These are phyloP conservation scores for Erpornis zantholeuca DNA, from an alignment of 2,113 vertebrate genomes.

Conservation along the genomic window DNA sequence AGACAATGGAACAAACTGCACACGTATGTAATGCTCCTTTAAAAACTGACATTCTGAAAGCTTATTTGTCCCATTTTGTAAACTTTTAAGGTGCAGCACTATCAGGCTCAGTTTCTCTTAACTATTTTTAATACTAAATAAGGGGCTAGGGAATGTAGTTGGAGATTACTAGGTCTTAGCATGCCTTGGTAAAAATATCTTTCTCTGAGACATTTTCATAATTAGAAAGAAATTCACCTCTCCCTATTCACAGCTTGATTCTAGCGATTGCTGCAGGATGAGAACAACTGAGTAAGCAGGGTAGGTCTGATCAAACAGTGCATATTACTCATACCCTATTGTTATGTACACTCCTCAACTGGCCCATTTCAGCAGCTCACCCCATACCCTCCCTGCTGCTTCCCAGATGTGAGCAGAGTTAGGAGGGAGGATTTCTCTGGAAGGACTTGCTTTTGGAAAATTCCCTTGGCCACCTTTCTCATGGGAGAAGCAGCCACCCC, in stretches of 20 bases:
- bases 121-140: constrained; percentile 25
- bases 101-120: not conserved
- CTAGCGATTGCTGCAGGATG: constrained; percentile 3
- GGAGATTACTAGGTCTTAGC: not conserved
- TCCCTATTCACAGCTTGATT: not conserved
- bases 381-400: not conserved
- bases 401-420: not conserved
- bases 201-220: constrained; percentile 24
- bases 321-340: not conserved
- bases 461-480: not conserved
- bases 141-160: not conserved
- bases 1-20: constrained; percentile 84
- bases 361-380: not conserved
- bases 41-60: not conserved
- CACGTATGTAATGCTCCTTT: constrained; percentile 78
- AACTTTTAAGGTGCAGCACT: not conserved
- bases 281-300: not conserved
- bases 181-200: constrained; percentile 33
- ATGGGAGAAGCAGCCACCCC: not conserved
- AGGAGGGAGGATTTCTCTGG: not conserved
- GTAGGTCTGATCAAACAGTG: not conserved
- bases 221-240: constrained; percentile 37
- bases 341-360: not conserved
- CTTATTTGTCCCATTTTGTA: not conserved
- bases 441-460: not conserved